Evolutionary conservation across 2,888 invertebrate genomes (phyloP).

Genomic region (Drosophila prolongata): DNA sequence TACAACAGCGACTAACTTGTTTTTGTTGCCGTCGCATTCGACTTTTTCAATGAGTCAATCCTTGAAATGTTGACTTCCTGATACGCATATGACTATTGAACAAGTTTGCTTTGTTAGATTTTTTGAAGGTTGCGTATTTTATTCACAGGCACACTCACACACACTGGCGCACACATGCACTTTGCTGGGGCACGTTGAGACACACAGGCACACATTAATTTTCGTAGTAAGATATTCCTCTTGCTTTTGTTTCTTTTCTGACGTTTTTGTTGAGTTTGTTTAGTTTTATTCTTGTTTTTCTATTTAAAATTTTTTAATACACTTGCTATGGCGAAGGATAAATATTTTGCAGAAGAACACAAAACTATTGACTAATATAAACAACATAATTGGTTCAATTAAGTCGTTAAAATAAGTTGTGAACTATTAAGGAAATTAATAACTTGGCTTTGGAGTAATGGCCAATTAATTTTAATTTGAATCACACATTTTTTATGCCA

Average conservation of each 20-base stretch:
- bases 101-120: slow-evolving; percentile 81
- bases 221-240: slow-evolving; percentile 62
- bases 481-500: too few species aligned
- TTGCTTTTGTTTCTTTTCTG: slow-evolving; percentile 51
- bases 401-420: neutral
- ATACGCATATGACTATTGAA: slow-evolving; percentile 83
- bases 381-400: neutral
- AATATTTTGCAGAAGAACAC: neutral
- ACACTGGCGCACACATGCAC: slow-evolving; percentile 20
- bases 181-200: slow-evolving; percentile 47
- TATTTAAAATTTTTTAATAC: slow-evolving; percentile 40
- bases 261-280: slow-evolving; percentile 23
- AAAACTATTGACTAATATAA: slow-evolving; percentile 2
- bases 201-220: slow-evolving; percentile 35
- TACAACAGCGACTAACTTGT: slow-evolving; percentile 64
- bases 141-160: slow-evolving; percentile 56
- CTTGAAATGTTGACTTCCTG: slow-evolving; percentile 84
- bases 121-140: slow-evolving; percentile 82
- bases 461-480: too few species aligned
- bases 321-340: neutral
- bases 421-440: neutral
- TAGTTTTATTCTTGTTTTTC: slow-evolving; percentile 45
- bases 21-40: slow-evolving; percentile 75
- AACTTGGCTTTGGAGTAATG: too few species aligned
- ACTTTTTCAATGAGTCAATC: slow-evolving; percentile 83